Percentiles rank a stretch among this genome's conserved stretches.
These are phyloP conservation scores for Hymenochirus boettgeri DNA, from an alignment of 2,113 vertebrate genomes.

Conservation along the genomic window DNA sequence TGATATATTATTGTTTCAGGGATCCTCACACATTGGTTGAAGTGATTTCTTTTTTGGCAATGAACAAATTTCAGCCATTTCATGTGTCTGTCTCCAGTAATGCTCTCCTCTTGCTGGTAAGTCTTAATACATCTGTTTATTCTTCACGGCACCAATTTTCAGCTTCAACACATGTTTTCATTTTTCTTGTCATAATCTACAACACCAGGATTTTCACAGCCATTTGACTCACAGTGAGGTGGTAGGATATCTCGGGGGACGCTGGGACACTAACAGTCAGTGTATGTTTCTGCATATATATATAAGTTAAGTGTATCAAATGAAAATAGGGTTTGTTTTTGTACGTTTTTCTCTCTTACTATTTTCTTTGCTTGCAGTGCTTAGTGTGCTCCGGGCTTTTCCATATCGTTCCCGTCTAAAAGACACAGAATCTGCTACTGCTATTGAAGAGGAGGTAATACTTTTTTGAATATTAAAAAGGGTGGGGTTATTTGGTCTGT, in stretches of 20 bases:
- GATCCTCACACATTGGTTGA: conserved; percentile 90
- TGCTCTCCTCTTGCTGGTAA: conserved; percentile 86
- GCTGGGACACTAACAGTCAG: conserved; percentile 92
- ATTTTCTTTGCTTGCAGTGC: conserved; percentile 63
- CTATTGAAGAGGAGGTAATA: conserved; percentile 83
- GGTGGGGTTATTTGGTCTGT: fast-evolving
- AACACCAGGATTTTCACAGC: conserved; percentile 89
- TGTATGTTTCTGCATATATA: conserved; percentile 57
- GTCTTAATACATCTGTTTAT: conserved; percentile 19
- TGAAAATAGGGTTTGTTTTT: no score
- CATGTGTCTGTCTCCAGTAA: conserved; percentile 94
- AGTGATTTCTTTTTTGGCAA: conserved; percentile 81
- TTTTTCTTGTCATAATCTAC: background rate
- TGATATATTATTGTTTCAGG: conserved; percentile 54
- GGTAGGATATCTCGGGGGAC: conserved; percentile 90
- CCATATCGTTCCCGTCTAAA: conserved; percentile 85
- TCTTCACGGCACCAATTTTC: no score
- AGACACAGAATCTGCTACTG: conserved; percentile 68
- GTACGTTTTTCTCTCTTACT: no score
- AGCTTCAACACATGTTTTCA: no score
- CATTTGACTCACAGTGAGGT: conserved; percentile 91
- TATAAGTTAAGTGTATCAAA: no score
- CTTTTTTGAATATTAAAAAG: no score
- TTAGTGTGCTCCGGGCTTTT: conserved; percentile 86
- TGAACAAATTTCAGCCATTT: conserved; percentile 96